These are phyloP conservation scores for Pterocles gutturalis DNA, from an alignment of 2,113 vertebrate species.

Conservation along the genomic window DNA sequence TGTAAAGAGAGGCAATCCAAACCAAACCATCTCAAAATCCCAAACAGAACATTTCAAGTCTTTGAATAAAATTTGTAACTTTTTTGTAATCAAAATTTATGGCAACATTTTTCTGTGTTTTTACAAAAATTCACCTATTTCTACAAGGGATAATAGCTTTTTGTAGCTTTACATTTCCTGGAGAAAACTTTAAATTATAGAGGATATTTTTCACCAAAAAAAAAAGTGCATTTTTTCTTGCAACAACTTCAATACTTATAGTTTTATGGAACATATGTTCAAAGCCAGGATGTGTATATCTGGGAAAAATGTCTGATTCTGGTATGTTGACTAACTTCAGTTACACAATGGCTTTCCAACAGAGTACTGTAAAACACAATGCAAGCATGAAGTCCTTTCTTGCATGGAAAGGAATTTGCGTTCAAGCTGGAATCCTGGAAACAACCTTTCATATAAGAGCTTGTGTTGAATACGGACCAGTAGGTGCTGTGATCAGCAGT, in stretches of 20 bases:
- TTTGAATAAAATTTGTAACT: not conserved
- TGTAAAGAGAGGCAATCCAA: not conserved
- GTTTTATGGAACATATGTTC: not conserved
- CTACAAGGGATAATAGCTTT: not conserved
- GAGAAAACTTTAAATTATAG: not conserved
- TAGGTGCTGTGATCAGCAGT: not conserved
- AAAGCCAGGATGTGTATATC: not conserved
- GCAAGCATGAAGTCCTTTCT: not conserved
- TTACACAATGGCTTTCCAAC: not conserved
- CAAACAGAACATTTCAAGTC: not conserved
- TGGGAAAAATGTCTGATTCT: not conserved
- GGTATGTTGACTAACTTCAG: not conserved
- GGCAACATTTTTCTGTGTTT: not conserved
- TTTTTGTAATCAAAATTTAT: not conserved
- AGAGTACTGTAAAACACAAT: not conserved
- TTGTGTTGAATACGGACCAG: not conserved
- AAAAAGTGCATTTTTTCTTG: not conserved
- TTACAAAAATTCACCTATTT: not conserved
- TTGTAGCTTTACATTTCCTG: not conserved
- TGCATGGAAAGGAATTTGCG: not conserved
- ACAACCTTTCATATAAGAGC: not conserved
- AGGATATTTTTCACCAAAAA: fast-evolving
- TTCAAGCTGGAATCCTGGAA: not conserved
- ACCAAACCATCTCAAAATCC: not conserved
- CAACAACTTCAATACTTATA: not conserved